Evolutionary conservation across 2,797 vertebrate genomes (phyloP).

Genomic region (Danio albolineatus): DNA sequence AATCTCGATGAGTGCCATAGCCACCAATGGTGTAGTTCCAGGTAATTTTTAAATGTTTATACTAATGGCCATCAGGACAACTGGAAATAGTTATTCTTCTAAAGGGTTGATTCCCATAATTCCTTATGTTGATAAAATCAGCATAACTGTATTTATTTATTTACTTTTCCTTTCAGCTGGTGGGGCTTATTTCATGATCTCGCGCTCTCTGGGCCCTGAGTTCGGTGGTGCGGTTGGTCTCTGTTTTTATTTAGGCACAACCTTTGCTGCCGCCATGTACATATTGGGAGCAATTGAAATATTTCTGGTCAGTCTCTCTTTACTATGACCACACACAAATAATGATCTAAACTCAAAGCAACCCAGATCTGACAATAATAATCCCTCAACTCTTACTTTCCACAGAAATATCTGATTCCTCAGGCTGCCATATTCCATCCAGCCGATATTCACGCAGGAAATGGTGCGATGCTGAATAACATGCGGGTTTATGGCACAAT

Average conservation of each 20-base stretch:
- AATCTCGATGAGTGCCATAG: constrained; percentile 99
- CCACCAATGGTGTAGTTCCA: constrained; percentile 98
- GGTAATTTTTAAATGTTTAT: constrained; percentile 75
- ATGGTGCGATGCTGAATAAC: constrained; percentile 92
- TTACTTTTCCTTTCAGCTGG: constrained; percentile 80
- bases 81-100: too few species aligned
- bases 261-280: constrained; percentile 98
- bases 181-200: constrained; percentile 99
- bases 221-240: constrained; percentile 98
- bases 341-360: not conserved
- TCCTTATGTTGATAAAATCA: too few species aligned
- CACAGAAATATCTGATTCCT: constrained; percentile 94
- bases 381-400: constrained; percentile 30
- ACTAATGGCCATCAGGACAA: not conserved
- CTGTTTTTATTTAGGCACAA: constrained; percentile 98
- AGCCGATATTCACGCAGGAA: constrained; percentile 79
- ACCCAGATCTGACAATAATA: not conserved
- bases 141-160: not conserved
- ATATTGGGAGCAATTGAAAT: constrained; percentile 98
- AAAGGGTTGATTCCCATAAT: too few species aligned
- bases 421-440: constrained; percentile 93
- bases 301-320: constrained; percentile 81
- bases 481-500: constrained; percentile 97
- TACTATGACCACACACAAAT: not conserved
- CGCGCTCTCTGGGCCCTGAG: constrained; percentile 95